These are phyloP conservation scores for Polypedilum vanderplanki DNA, from an alignment of 1,140 invertebrate genomes.

Conservation along the genomic window DNA sequence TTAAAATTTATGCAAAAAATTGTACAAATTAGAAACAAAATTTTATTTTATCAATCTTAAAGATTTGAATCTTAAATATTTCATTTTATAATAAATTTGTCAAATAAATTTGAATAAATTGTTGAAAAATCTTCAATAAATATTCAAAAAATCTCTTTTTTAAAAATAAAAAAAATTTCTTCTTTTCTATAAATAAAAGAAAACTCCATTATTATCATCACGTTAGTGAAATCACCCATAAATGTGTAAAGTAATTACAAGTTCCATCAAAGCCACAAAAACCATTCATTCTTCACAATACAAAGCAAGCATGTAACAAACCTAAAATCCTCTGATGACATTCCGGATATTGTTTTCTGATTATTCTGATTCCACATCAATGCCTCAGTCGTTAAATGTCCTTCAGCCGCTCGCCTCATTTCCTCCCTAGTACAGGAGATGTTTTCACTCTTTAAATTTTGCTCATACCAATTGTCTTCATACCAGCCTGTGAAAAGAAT, in stretches of 20 bases:
- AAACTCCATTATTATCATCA: too few species aligned
- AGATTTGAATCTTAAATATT: too few species aligned
- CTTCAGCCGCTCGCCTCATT: slow-evolving; percentile 89
- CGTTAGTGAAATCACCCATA: too few species aligned
- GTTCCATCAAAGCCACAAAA: background rate
- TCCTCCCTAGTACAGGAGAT: slow-evolving; percentile 89
- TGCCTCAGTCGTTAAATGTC: slow-evolving; percentile 96
- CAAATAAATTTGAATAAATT: too few species aligned
- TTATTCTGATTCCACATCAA: slow-evolving; percentile 95
- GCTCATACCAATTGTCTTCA: slow-evolving; percentile 97
- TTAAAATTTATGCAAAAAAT: too few species aligned
- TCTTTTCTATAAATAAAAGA: too few species aligned
- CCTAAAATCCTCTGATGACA: slow-evolving; percentile 73
- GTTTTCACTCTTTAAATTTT: slow-evolving; percentile 76
- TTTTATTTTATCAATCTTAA: too few species aligned
- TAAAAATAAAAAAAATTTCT: too few species aligned
- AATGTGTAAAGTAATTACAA: background rate
- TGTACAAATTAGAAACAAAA: too few species aligned
- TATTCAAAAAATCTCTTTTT: too few species aligned
- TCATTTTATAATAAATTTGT: too few species aligned
- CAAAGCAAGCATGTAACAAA: slow-evolving; percentile 33
- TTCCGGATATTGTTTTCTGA: slow-evolving; percentile 86
- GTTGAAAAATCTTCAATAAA: too few species aligned
- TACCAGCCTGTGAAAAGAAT: slow-evolving; percentile 86
- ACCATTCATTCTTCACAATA: background rate